phyloP scores from a whole-genome alignment of 2,888 invertebrate genomes.

The Subacronicta megacephala region DNA sequence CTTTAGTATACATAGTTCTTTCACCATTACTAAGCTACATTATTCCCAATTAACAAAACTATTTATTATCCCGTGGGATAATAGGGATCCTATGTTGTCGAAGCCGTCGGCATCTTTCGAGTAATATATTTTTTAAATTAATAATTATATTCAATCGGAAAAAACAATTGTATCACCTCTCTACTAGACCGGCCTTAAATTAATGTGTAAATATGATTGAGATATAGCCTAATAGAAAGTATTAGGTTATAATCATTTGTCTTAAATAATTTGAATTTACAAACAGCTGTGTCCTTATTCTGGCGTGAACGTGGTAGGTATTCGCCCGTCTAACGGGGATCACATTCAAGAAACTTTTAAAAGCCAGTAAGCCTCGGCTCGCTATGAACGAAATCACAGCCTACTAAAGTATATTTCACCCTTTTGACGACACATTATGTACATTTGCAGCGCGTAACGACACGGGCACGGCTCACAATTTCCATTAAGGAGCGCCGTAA shows the following conservation, averaged over 20 bases:
- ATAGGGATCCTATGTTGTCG: too few species aligned
- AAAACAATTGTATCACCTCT: background rate
- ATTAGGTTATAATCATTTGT: conserved; percentile 34
- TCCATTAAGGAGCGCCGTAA: conserved; percentile 81
- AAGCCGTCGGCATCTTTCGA: too few species aligned
- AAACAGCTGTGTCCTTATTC: conserved; percentile 51
- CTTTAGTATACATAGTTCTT: too few species aligned
- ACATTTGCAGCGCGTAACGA: conserved; percentile 88
- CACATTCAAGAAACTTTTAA: conserved; percentile 81
- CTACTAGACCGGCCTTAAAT: background rate
- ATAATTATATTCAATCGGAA: too few species aligned
- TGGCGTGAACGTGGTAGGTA: conserved; percentile 55
- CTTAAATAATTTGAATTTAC: conserved; percentile 53
- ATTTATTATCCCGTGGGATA: too few species aligned
- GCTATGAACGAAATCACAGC: conserved; percentile 84
- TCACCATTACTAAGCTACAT: too few species aligned
- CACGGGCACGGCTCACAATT: conserved; percentile 88
- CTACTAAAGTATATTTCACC: conserved; percentile 88
- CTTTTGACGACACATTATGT: conserved; percentile 89
- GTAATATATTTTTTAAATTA: too few species aligned
- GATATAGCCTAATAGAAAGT: conserved; percentile 21
- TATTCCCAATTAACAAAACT: too few species aligned
- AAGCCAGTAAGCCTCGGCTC: conserved; percentile 77
- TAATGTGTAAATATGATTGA: background rate
- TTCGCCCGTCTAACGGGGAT: conserved; percentile 73